These are phyloP conservation scores for Tenebrio molitor DNA, from an alignment of 1,140 invertebrate genomes.

Conservation along the genomic window DNA sequence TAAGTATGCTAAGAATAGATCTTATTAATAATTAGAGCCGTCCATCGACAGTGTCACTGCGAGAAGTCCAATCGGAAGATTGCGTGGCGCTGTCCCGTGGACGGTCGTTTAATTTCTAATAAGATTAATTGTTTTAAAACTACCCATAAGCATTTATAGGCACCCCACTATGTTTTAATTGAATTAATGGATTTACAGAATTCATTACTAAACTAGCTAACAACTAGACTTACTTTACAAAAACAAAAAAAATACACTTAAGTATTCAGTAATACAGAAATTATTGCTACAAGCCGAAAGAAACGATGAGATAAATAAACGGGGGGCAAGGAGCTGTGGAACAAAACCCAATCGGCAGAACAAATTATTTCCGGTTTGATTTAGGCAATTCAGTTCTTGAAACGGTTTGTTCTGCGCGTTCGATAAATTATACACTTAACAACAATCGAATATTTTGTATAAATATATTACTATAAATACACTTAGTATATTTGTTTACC, in stretches of 20 bases:
- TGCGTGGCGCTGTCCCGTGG: conserved; percentile 13
- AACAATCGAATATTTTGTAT: conserved; percentile 34
- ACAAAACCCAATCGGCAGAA: conserved; percentile 10
- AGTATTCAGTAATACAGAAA: conserved; percentile 12
- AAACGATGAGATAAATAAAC: conserved; percentile 3
- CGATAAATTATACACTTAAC: conserved; percentile 23
- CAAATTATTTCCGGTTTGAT: conserved; percentile 8
- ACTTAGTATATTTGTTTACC: conserved; percentile 31
- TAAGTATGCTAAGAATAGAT: conserved; percentile 40
- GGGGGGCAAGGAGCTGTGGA: neutral
- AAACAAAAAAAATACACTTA: conserved; percentile 34
- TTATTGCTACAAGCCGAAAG: conserved; percentile 34
- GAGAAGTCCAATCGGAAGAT: neutral
- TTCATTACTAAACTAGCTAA: conserved; percentile 35
- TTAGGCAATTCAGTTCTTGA: conserved; percentile 32
- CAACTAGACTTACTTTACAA: conserved; percentile 30
- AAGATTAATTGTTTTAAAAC: conserved; percentile 38
- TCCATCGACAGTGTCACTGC: conserved; percentile 3
- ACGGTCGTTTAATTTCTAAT: conserved; percentile 33
- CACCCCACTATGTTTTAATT: conserved; percentile 37
- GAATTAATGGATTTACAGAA: conserved; percentile 37
- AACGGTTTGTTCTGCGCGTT: conserved; percentile 8
- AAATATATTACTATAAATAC: conserved; percentile 37
- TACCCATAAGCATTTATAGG: conserved; percentile 39
- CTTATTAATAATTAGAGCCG: conserved; percentile 34